Evolutionary conservation across 2,888 invertebrate species (phyloP), one percentile per base, ranked within the genome.

Genomic region (Zaprionus obscuricornis): DNA sequence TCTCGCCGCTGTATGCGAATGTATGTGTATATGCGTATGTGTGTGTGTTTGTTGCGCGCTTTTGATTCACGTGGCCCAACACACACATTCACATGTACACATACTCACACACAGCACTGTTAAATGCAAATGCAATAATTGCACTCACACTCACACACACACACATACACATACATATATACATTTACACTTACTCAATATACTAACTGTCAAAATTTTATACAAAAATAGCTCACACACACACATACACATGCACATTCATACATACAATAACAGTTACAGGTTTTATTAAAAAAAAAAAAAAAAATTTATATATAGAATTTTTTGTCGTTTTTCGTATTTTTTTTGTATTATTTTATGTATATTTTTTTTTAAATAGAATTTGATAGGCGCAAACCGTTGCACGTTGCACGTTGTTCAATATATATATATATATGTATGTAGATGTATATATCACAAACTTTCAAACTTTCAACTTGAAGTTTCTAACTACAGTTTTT

Each of bases 1-100:
- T n/a, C n/a, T n/a, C n/a, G n/a, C n/a, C n/a, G n/a, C n/a, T n/a
- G n/a, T n/a, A n/a, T n/a, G n/a, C n/a, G n/a, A n/a, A n/a, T n/a
- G n/a, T n/a, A n/a, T n/a, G 20, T 49, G 31, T 14, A 18, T 39
- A 16, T 39, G 34, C 52, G 20, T 49, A 17, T 49, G 47, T 49
- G 42, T 50, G 18, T 43, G 46, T 14, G 45, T 65, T 66, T 83
- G 77, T 76, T 81, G 77, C 69, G 77, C 77, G 77, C 82, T 50
- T 77, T 84, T 65, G 79, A 63, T 82, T 78, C 78, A 78, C 78
- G 78, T 78, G 78, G 85, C 78, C 56, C 67, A 20, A 55, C 58
- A 46, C 56, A 20, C 52, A 31, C 17, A 27, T 42, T 49, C 39
- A 31, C 14, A 45, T 37, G 43, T 33, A 52, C 22, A 37, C 42